Evolutionary conservation across 1,140 invertebrate species (phyloP).

Genomic region (Papilio xuthus): DNA sequence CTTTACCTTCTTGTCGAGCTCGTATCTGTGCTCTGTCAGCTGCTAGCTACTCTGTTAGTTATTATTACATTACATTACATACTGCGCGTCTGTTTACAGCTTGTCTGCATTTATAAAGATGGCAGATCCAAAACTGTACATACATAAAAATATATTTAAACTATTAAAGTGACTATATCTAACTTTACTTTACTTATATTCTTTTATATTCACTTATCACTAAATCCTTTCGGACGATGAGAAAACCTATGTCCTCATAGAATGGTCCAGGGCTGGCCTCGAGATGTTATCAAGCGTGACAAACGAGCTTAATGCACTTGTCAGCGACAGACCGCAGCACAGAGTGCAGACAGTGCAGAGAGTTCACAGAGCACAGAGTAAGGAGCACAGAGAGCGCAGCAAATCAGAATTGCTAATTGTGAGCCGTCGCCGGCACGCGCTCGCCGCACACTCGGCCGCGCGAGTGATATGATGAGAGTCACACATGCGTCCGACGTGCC

Average conservation of each 20-base stretch:
- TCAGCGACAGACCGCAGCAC: conserved; percentile 9
- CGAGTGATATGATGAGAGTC: background rate
- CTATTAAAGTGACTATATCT: no score
- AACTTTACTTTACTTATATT: no score
- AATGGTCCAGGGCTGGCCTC: background rate
- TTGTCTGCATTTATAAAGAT: no score
- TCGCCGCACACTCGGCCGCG: background rate
- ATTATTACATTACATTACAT: background rate
- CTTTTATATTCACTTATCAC: background rate
- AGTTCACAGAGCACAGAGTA: background rate
- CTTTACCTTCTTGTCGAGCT: background rate
- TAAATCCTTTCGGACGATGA: background rate
- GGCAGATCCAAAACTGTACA: no score
- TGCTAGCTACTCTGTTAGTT: background rate
- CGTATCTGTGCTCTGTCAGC: background rate
- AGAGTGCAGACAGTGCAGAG: background rate
- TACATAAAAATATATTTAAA: no score
- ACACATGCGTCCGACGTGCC: background rate
- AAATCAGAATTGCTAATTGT: conserved; percentile 36
- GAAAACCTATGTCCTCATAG: background rate
- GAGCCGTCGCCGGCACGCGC: conserved; percentile 1
- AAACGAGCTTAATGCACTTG: conserved; percentile 32
- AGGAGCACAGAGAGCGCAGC: conserved; percentile 1
- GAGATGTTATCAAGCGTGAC: conserved; percentile 9
- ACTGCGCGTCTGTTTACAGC: no score